A percentile compares a stretch with the other conserved stretches of the same genome.
Evolutionary conservation across 92 coral and sea anemone genomes (phyloP).

Genomic region (Epizoanthus stellaris): DNA sequence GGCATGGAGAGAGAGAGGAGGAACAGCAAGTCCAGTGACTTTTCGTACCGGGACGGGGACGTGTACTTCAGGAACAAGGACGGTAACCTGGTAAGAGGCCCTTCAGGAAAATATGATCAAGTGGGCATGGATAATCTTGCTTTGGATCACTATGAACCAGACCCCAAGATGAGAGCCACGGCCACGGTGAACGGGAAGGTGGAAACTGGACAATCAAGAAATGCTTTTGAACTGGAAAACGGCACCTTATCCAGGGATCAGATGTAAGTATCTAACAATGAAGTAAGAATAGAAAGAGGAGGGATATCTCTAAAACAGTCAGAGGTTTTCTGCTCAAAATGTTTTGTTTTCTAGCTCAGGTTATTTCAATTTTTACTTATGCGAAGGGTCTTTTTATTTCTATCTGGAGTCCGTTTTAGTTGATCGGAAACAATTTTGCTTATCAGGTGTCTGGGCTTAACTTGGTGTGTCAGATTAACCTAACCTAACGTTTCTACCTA

Average conservation of each 20-base stretch:
- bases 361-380: too few relatives aligned
- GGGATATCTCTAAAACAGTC: not conserved
- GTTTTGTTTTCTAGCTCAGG: too few relatives aligned
- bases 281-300: too few relatives aligned
- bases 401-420: too few relatives aligned
- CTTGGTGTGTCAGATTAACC: too few relatives aligned
- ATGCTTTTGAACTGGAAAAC: not conserved
- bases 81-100: conserved; percentile 48
- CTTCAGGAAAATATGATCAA: conserved; percentile 25
- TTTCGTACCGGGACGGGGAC: conserved; percentile 78
- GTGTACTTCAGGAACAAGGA: conserved; percentile 75
- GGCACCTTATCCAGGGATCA: conserved; percentile 20
- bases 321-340: not conserved
- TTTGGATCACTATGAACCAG: conserved; percentile 28
- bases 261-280: conserved; percentile 14
- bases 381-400: too few relatives aligned
- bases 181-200: not conserved
- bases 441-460: too few relatives aligned
- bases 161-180: conserved; percentile 44
- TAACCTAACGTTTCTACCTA: too few relatives aligned
- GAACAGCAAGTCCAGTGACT: conserved; percentile 39
- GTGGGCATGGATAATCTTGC: conserved; percentile 14
- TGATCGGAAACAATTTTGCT: too few relatives aligned
- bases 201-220: conserved; percentile 1
- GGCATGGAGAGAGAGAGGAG: conserved; percentile 13